Evolutionary conservation across 2,888 invertebrate species (phyloP).

Genomic region (Seladonia tumulorum): DNA sequence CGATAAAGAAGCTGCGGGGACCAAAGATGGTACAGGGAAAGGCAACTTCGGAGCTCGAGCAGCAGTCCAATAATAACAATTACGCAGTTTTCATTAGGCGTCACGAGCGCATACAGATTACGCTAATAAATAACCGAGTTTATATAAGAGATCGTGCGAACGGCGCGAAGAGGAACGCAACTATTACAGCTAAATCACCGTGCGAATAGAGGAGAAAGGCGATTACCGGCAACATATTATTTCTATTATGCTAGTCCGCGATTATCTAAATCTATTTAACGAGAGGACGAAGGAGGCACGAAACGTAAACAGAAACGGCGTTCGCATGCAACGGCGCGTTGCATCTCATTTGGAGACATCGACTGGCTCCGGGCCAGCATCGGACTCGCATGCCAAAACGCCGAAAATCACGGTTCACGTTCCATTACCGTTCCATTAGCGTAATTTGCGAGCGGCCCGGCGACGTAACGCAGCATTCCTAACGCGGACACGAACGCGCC

Average conservation of each 20-base stretch:
- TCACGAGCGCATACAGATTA: neutral
- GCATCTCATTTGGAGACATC: conserved; percentile 28
- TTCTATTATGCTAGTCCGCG: neutral
- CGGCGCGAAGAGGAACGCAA: neutral
- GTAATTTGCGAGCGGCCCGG: conserved; percentile 37
- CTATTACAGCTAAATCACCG: neutral
- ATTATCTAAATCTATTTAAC: conserved; percentile 7
- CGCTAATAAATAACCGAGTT: neutral
- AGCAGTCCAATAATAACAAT: neutral
- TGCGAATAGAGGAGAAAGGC: neutral
- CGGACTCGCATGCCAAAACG: conserved; percentile 29
- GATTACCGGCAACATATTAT: neutral
- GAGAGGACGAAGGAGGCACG: neutral
- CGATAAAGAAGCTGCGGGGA: too few species aligned
- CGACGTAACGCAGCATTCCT: conserved; percentile 29
- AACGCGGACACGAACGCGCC: neutral
- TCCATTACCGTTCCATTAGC: conserved; percentile 60
- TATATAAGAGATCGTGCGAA: conserved; percentile 1
- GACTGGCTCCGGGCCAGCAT: conserved; percentile 36
- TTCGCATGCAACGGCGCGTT: conserved; percentile 4
- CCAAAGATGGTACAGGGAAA: neutral
- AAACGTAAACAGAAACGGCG: conserved; percentile 35
- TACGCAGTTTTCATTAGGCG: neutral
- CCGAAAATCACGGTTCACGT: conserved; percentile 49
- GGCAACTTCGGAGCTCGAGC: neutral